These are phyloP conservation scores for Spicauda simplicius DNA, from an alignment of 2,888 invertebrate species.

Conservation along the genomic window DNA sequence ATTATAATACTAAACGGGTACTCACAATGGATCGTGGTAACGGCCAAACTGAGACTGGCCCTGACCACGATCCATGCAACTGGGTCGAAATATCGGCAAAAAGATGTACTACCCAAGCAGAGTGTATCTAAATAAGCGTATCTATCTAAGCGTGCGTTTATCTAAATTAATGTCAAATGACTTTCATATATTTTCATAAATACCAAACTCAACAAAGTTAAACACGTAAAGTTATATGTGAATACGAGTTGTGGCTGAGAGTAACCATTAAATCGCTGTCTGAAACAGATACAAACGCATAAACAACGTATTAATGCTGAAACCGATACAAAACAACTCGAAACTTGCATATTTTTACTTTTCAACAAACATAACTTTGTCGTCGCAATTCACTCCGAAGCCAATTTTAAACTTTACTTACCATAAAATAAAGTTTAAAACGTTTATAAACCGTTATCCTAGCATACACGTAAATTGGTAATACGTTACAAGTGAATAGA, in stretches of 20 bases:
- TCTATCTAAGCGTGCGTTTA: no score
- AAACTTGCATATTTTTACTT: slow-evolving; percentile 37
- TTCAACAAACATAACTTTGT: slow-evolving; percentile 23
- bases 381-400: background rate
- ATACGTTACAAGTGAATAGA: slow-evolving; percentile 51
- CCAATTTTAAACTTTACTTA: slow-evolving; percentile 15
- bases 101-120: no score
- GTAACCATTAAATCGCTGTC: slow-evolving; percentile 23
- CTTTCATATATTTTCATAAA: background rate
- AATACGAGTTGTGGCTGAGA: slow-evolving; percentile 1
- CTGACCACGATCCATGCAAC: no score
- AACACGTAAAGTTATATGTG: background rate
- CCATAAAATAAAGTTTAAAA: slow-evolving; percentile 11
- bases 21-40: no score
- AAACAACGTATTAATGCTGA: slow-evolving; percentile 25
- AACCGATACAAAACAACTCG: slow-evolving; percentile 39
- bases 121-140: no score
- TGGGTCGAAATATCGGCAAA: no score
- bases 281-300: slow-evolving; percentile 29
- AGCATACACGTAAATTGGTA: slow-evolving; percentile 36
- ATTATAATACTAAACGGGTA: no score
- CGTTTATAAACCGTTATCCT: background rate
- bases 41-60: no score
- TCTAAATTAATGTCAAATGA: no score
- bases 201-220: background rate